Base-by-base conservation (phyloP, 2,797 vertebrate species). In the Cichlasoma orientale region DNA sequence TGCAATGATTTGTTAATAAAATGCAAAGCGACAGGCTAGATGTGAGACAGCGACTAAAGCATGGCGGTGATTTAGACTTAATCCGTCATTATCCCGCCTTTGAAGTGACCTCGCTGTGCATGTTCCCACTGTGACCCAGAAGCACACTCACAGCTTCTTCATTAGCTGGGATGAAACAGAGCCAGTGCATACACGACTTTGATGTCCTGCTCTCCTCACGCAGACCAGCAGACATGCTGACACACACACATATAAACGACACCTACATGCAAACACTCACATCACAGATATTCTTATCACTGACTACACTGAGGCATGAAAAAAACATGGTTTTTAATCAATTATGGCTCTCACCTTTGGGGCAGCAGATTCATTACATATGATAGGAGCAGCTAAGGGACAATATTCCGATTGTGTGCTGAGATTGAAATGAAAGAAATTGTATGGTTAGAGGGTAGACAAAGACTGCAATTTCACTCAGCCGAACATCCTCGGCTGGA, bases 311-410 rank as follows among this genome's bases (percentile, higher is more conserved):
- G 66, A 75, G 82, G 82, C 85, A 88, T 79, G 84, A 78, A 91
- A 91, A 94, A 95, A 94, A 91, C 92, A 93, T 87, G 92, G 87
- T 92, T 95, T 95, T 95, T 94, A 94, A 96, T 95, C 95, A 95
- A 95, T 95, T 95, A 94, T 63, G 78, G 74, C 86, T 76, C 80
- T 89, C 94, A 94, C 92, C 95, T 95, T 92, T 93, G 92, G 93
- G 93, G 92, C 90, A 89, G 86, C 87, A 90, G 89, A 92, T 95
- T 93, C 92, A 95, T 93, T 92, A 92, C 90, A 94, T 89, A 88
- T 89, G 92, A 94, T 93, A 90, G 94, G 82, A 93, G 87, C 89
- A 87, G 89, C 92, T 92, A 91, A 90, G 93, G 89, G 93, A 94
- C 90, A 92, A 90, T 93, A 93, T 92, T 94, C 90, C 82, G 79